A percentile compares a stretch with the other conserved stretches of the same genome.
Evolutionary conservation across 2,113 vertebrate species (phyloP).

Genomic region (Arenaria interpres): DNA sequence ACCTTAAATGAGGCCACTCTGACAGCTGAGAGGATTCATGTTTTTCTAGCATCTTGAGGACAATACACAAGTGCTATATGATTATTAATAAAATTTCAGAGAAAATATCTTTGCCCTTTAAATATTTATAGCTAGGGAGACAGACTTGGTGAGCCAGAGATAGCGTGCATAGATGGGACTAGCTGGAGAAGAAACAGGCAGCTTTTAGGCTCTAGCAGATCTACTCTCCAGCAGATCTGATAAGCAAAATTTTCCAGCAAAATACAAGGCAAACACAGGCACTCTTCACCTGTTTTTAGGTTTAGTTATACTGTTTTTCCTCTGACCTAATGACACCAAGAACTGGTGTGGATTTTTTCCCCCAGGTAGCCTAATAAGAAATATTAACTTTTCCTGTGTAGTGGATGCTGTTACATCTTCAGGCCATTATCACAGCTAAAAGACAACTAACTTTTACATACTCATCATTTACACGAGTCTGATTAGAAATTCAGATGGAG

Average conservation of each 20-base stretch:
- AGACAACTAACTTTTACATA: not conserved
- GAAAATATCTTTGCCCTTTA: not conserved
- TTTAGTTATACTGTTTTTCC: not conserved
- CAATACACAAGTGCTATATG: not conserved
- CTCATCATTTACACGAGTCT: not conserved
- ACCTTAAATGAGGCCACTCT: not conserved
- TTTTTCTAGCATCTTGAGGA: not conserved
- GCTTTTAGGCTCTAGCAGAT: not conserved
- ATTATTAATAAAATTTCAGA: constrained; percentile 19
- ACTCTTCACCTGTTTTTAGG: not conserved
- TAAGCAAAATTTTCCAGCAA: not conserved
- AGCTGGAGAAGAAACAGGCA: not conserved
- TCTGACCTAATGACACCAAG: not conserved
- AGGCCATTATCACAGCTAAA: not conserved
- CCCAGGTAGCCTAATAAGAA: not conserved
- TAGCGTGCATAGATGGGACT: not conserved
- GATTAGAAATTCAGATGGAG: not conserved
- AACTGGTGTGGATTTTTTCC: rapidly evolving
- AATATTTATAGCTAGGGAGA: not conserved
- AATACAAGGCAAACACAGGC: not conserved
- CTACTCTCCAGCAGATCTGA: not conserved
- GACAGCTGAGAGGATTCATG: not conserved
- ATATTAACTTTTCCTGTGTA: not conserved
- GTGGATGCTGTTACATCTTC: not conserved
- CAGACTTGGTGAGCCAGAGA: not conserved